Conservation (phyloP, 2,797 vertebrate species). For the Rhyacichthys aspro region DNA sequence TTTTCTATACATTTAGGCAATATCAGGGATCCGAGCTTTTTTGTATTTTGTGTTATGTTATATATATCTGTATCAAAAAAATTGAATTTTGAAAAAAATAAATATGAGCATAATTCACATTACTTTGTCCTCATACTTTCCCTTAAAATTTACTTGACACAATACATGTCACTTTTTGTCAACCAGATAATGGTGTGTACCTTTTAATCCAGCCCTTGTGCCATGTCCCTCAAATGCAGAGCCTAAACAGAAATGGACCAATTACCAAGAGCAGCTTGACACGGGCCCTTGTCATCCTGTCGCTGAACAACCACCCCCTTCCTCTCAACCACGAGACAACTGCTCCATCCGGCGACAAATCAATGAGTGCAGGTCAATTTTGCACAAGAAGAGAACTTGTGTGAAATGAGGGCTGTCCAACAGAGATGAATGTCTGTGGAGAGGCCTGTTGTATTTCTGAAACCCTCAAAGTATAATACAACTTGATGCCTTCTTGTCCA, state of each 20-base stretch:
- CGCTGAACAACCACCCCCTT: constrained; percentile 41
- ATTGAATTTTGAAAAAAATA: too few relatives aligned
- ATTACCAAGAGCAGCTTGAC: constrained; percentile 59
- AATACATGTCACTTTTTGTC: constrained; percentile 14
- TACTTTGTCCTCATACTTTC: too few relatives aligned
- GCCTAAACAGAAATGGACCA: constrained; percentile 53
- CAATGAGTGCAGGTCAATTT: constrained; percentile 54
- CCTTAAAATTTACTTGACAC: neutral
- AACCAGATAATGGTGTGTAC: constrained; percentile 26
- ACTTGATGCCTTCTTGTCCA: constrained; percentile 21
- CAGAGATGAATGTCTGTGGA: constrained; percentile 18
- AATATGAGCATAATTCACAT: too few relatives aligned
- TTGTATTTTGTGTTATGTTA: too few relatives aligned
- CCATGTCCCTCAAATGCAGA: constrained; percentile 22
- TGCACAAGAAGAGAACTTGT: constrained; percentile 25
- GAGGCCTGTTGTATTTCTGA: constrained; percentile 35
- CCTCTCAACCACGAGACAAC: constrained; percentile 38
- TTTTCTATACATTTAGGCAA: too few relatives aligned
- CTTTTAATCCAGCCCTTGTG: constrained; percentile 38
- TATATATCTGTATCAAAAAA: too few relatives aligned
- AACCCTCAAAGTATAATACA: constrained; percentile 38
- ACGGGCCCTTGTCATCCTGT: constrained; percentile 50
- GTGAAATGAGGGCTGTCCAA: constrained; percentile 22
- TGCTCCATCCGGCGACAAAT: constrained; percentile 45
- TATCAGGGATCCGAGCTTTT: too few relatives aligned